Evolutionary conservation across 2,797 vertebrate genomes (phyloP).

Genomic region (Kryptopterus vitreolus): DNA sequence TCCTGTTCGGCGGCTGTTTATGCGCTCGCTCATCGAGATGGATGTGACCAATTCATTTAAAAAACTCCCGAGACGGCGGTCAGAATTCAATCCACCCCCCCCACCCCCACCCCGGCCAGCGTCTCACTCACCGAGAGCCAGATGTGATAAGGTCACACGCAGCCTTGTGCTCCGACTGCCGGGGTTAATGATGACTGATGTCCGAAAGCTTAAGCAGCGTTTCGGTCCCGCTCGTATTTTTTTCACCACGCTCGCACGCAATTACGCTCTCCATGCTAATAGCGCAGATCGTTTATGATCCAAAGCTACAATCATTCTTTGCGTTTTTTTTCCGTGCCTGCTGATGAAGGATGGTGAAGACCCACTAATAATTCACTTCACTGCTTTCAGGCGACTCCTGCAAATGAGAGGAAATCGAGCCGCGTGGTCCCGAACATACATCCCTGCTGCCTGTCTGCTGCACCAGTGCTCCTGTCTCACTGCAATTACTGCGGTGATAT

Average conservation of each 20-base stretch:
- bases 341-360: slow-evolving; percentile 45
- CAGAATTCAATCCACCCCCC: slow-evolving; percentile 69
- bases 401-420: slow-evolving; percentile 56
- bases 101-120: no score
- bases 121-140: slow-evolving; percentile 78
- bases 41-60: slow-evolving; percentile 77
- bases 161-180: slow-evolving; percentile 63
- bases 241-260: slow-evolving; percentile 41
- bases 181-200: slow-evolving; percentile 86
- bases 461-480: slow-evolving; percentile 48
- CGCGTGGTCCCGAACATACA: slow-evolving; percentile 54
- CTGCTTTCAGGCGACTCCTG: slow-evolving; percentile 52
- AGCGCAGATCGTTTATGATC: slow-evolving; percentile 47
- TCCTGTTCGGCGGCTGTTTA: slow-evolving; percentile 63
- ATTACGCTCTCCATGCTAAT: slow-evolving; percentile 48
- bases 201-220: slow-evolving; percentile 63
- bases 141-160: slow-evolving; percentile 74
- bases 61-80: slow-evolving; percentile 70
- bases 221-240: slow-evolving; percentile 65
- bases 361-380: slow-evolving; percentile 51
- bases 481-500: slow-evolving; percentile 53
- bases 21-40: slow-evolving; percentile 65
- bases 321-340: slow-evolving; percentile 41
- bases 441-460: slow-evolving; percentile 53
- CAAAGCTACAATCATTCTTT: slow-evolving; percentile 39